Base-by-base conservation (phyloP, 2,888 invertebrate genomes). In the Rugalucina vietnamica region DNA sequence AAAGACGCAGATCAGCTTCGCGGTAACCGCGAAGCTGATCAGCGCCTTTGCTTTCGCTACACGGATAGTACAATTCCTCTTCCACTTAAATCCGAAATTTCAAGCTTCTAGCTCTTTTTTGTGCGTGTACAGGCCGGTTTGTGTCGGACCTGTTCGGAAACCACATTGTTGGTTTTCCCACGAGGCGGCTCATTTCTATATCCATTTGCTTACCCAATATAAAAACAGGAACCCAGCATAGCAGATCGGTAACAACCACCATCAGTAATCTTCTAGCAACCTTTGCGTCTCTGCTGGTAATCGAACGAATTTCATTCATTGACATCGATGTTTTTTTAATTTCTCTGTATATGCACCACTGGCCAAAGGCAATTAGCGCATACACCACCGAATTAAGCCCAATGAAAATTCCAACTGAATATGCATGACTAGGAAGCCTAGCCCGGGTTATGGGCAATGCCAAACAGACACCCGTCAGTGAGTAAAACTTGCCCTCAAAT, bases 391-490 rank as follows among this genome's bases (percentile, higher is more conserved):
- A 91, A 83, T 94, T 94, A 34, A 93, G 84, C 37, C 91, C 86
- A 69, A 94, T 90, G 79, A 94, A 94, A 21, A 94, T 86, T 5
- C 90, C 91, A 4, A 93, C 90, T 0, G 93, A 92, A 83, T 94
- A 94, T 70, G 93, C 91, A 94, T 94, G 94, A 18, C 94, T 94
- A 12, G 93, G 91, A 1, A 91, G 91, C n/a, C 89, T 84, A 54
- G 92, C 92, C 39, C 89, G 90, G 24, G 94, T 93, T 8, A 94
- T 91, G 34, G 94, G 93, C 27, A 94, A 84, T 0, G 94, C 92
- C 32, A 94, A 79, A 81, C 94, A 94, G n/a, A 94, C 93, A 0
- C 79, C 89, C 0, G 93, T 93, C 29, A 92, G 85, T 8, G 93
- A 89, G 79, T 94, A 94, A 79, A 93, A 94, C 76, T 91, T 76